phyloP scores from a whole-genome alignment of 2,888 invertebrate species.

The Eilema caniola region DNA sequence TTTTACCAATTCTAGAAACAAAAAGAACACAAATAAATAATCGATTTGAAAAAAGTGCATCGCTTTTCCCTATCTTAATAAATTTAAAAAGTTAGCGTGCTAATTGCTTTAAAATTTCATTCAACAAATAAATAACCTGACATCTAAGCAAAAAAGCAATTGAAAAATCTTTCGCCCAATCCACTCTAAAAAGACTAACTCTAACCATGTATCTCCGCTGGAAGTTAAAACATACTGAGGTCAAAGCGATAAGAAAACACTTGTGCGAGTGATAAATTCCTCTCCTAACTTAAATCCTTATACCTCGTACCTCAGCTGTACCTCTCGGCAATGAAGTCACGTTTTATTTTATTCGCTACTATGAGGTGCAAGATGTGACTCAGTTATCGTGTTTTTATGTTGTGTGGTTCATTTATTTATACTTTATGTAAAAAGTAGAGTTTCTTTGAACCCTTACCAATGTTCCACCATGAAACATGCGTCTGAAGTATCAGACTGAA shows the following conservation, averaged over 20 bases:
- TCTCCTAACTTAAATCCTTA: background rate
- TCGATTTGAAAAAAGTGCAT: too few relatives aligned
- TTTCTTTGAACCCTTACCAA: background rate
- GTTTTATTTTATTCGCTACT: background rate
- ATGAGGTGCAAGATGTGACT: background rate
- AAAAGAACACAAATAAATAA: background rate
- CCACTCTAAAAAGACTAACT: background rate
- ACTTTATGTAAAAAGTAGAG: background rate
- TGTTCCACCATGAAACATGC: too few relatives aligned
- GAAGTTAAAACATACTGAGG: background rate
- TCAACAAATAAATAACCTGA: too few relatives aligned
- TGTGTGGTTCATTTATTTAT: background rate
- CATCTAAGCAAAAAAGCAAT: too few relatives aligned
- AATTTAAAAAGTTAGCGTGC: too few relatives aligned
- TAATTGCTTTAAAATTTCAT: too few relatives aligned
- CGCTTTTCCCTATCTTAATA: too few relatives aligned
- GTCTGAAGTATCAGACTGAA: too few relatives aligned
- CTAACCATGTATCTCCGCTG: background rate
- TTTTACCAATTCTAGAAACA: background rate
- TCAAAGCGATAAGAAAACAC: slow-evolving; percentile 6
- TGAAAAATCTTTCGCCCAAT: background rate
- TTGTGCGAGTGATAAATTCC: slow-evolving; percentile 5
- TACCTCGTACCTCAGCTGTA: background rate
- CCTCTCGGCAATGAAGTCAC: background rate
- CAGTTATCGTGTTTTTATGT: background rate